A percentile compares a stretch with the other conserved stretches of the same genome.
phyloP scores from a whole-genome alignment of 1,140 invertebrate genomes.

The Dermatophagoides farinae region DNA sequence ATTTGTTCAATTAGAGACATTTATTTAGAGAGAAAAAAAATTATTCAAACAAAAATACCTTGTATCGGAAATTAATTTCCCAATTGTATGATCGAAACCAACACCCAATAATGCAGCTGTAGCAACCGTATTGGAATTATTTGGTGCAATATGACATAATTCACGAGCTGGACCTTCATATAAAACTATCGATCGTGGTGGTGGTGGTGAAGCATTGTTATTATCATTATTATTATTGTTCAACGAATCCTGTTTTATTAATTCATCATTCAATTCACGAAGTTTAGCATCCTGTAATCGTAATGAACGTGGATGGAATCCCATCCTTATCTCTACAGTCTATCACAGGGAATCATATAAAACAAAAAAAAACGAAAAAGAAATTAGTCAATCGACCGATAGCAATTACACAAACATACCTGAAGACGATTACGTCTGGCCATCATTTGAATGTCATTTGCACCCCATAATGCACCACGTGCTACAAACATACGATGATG shows the following conservation, averaged over 20 bases:
- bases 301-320: constrained; percentile 36
- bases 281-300: constrained; percentile 19
- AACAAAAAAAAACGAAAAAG: background rate
- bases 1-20: background rate
- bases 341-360: too few relatives aligned
- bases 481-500: constrained; percentile 34
- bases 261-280: constrained; percentile 26
- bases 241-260: background rate
- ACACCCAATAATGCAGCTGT: constrained; percentile 36
- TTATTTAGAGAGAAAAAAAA: background rate
- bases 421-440: constrained; percentile 34
- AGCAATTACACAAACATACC: constrained; percentile 19
- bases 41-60: constrained; percentile 23
- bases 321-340: constrained; percentile 35
- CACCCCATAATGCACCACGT: constrained; percentile 40
- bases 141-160: constrained; percentile 37
- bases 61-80: constrained; percentile 34
- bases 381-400: too few relatives aligned
- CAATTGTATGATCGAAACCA: constrained; percentile 37
- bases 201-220: constrained; percentile 18
- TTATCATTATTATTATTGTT: background rate
- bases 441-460: constrained; percentile 39
- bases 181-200: constrained; percentile 21
- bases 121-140: constrained; percentile 42
- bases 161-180: constrained; percentile 35